These are phyloP conservation scores for Artibeus jamaicensis DNA, from an alignment of 2,797 vertebrate species.

Conservation along the genomic window DNA sequence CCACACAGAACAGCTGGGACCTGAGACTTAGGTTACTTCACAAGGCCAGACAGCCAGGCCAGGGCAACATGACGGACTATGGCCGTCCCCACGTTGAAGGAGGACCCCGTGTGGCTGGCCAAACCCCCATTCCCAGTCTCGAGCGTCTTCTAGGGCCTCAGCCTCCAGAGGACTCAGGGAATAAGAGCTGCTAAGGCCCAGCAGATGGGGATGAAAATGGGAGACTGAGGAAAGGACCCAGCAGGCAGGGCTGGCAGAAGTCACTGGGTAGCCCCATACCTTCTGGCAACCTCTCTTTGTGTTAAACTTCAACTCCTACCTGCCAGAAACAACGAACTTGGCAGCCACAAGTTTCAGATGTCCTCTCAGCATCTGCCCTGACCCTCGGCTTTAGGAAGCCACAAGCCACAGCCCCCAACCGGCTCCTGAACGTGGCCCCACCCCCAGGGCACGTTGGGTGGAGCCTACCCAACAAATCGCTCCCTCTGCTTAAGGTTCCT, in stretches of 20 bases:
- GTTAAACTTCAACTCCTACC: background rate
- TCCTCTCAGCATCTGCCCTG: rapidly evolving
- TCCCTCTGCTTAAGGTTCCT: rapidly evolving
- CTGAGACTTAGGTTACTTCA: background rate
- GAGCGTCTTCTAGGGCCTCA: background rate
- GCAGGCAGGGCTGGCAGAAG: too few species aligned
- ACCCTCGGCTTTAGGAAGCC: rapidly evolving
- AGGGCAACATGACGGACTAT: background rate
- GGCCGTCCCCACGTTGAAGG: rapidly evolving
- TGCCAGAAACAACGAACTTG: background rate
- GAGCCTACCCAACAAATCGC: rapidly evolving
- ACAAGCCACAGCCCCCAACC: rapidly evolving
- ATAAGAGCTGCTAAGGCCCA: background rate
- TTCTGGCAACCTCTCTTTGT: too few species aligned
- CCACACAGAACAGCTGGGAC: background rate
- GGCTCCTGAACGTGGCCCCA: rapidly evolving
- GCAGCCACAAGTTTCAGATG: background rate
- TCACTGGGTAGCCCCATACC: too few species aligned
- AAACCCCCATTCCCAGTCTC: background rate
- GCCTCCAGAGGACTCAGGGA: background rate
- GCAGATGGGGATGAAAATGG: background rate
- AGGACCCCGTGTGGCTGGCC: background rate
- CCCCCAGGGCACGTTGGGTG: rapidly evolving
- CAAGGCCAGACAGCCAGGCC: background rate
- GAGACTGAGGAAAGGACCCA: rapidly evolving